Conservation (phyloP, 2,797 vertebrate genomes). For the Arnoldichthys spilopterus region DNA sequence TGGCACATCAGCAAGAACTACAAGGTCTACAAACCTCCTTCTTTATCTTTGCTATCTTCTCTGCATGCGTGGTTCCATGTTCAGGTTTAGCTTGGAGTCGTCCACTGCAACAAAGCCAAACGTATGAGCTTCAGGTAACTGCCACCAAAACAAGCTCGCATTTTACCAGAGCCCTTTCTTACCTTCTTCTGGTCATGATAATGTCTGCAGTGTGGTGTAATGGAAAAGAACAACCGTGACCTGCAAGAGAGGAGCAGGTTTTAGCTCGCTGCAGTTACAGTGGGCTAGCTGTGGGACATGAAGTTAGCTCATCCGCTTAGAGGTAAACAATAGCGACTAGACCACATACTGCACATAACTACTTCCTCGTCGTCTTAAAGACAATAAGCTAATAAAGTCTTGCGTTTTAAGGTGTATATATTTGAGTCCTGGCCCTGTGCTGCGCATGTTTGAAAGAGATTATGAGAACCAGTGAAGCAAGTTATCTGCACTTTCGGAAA, state of each 20-base stretch:
- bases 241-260: slow-evolving; percentile 29
- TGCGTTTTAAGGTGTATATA: not conserved
- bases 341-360: not conserved
- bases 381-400: not conserved
- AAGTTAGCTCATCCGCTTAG: not conserved
- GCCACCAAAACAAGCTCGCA: no score
- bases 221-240: slow-evolving; percentile 52
- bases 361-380: not conserved
- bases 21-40: slow-evolving; percentile 71
- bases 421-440: not conserved
- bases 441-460: not conserved
- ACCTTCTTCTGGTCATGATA: slow-evolving; percentile 88
- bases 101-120: slow-evolving; percentile 70
- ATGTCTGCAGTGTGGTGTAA: slow-evolving; percentile 35
- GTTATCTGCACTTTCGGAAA: slow-evolving; percentile 21
- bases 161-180: slow-evolving; percentile 36
- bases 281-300: no score
- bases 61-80: slow-evolving; percentile 63
- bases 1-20: no score
- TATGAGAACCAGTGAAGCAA: not conserved
- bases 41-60: slow-evolving; percentile 77
- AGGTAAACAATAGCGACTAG: slow-evolving; percentile 13
- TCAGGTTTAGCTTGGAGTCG: slow-evolving; percentile 80
- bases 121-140: not conserved
- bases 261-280: not conserved